Conservation (phyloP, 2,797 vertebrate genomes). For the Oryzias sinensis region DNA sequence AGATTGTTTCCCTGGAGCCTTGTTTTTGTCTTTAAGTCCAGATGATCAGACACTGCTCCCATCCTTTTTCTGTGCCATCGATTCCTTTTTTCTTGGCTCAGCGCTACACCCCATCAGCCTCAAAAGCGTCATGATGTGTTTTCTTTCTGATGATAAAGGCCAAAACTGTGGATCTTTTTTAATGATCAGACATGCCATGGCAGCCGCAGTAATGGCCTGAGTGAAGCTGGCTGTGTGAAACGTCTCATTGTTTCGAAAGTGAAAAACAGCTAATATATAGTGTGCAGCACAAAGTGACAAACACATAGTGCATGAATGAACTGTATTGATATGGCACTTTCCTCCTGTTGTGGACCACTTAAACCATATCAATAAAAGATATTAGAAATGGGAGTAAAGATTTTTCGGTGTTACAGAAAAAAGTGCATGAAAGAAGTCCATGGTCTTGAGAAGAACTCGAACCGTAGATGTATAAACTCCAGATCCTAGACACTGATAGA, state of each 20-base stretch:
- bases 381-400: too few species aligned
- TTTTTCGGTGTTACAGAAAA: too few species aligned
- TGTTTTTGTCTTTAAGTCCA: not conserved
- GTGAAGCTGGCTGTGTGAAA: conserved; percentile 12
- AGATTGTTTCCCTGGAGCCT: not conserved
- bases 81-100: conserved; percentile 17
- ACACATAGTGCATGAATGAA: too few species aligned
- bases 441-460: too few species aligned
- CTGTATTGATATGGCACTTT: too few species aligned
- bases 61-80: not conserved
- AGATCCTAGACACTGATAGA: too few species aligned
- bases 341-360: too few species aligned
- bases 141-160: conserved; percentile 23
- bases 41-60: conserved; percentile 2
- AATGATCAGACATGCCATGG: conserved; percentile 28
- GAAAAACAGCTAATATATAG: not conserved
- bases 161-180: conserved; percentile 30
- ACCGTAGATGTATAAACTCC: too few species aligned
- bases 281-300: too few species aligned
- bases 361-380: too few species aligned
- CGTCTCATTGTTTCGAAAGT: conserved; percentile 20
- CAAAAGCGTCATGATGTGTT: conserved; percentile 31
- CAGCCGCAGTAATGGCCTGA: conserved; percentile 27
- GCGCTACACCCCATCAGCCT: conserved; percentile 10
- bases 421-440: too few species aligned